phyloP scores from a whole-genome alignment of 2,797 vertebrate species.

The Enteromius viviparus region DNA sequence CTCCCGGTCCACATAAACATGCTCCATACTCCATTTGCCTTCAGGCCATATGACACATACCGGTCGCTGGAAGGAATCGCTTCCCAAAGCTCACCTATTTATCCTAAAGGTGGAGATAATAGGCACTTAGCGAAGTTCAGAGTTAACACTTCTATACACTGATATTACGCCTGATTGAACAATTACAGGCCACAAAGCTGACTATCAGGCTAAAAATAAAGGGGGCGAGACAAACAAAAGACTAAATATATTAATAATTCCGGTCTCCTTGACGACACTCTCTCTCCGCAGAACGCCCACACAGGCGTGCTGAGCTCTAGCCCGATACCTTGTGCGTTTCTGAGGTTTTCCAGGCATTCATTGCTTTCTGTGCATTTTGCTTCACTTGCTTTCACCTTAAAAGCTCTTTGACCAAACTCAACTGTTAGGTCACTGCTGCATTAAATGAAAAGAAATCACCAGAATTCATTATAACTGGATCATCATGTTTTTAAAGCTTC shows the following conservation, averaged over 20 bases:
- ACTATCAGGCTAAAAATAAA: slow-evolving; percentile 72
- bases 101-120: slow-evolving; percentile 57
- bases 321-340: slow-evolving; percentile 65
- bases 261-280: slow-evolving; percentile 76
- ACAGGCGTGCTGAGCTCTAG: slow-evolving; percentile 62
- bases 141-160: slow-evolving; percentile 52
- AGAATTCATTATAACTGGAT: slow-evolving; percentile 17
- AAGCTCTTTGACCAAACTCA: slow-evolving; percentile 24
- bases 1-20: not conserved
- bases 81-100: slow-evolving; percentile 45
- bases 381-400: slow-evolving; percentile 15
- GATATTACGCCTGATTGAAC: slow-evolving; percentile 67
- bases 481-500: slow-evolving; percentile 30
- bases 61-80: slow-evolving; percentile 29
- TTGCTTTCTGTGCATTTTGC: slow-evolving; percentile 1
- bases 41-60: slow-evolving; percentile 41
- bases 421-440: not conserved
- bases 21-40: slow-evolving; percentile 1
- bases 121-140: slow-evolving; percentile 50
- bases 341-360: slow-evolving; percentile 34
- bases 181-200: slow-evolving; percentile 63
- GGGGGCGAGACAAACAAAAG: slow-evolving; percentile 64
- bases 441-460: slow-evolving; percentile 26
- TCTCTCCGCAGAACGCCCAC: slow-evolving; percentile 70
- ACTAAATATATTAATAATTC: slow-evolving; percentile 74